Evolutionary conservation across 2,797 vertebrate species (phyloP), one percentile per base, ranked within the genome.

Genomic region (Botia kubotai): DNA sequence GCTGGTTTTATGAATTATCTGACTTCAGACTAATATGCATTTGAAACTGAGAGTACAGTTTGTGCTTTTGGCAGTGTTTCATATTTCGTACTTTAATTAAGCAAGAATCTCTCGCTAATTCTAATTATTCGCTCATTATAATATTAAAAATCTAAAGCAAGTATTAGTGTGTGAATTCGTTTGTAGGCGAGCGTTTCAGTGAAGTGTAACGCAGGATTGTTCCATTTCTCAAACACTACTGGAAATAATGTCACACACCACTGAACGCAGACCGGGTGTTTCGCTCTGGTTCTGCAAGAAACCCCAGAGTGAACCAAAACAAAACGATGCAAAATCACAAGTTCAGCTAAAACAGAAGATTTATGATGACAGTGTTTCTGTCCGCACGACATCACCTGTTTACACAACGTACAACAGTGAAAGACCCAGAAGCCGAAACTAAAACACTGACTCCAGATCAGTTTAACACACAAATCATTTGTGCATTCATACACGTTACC

Each of bases 221-320:
- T 72, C 26, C 4, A 4, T 66, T 48, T 66, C 29, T 66, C 43
- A 68, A 52, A 63, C 62, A 70, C 26, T 26, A 14, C 62, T 26
- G 19, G 48, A 72, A 69, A 55, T 50, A 39, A 77, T 50, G 69
- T 63, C 57, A 69, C 73, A 58, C 72, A 43, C 50, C 60, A 29
- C 46, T 72, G 68, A 68, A 71, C 0, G 4, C 66, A n/a, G 11
- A 12, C n/a, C 0, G 2, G 8, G 23, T 23, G 16, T 67, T 53
- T 21, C 33, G 39, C 58, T 53, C 33, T 48, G 29, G 14, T 65
- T 82, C 19, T 71, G 16, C 33, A 26, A 19, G 21, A 63, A 55
- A 52, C 10, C 17, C 26, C 19, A 65, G 53, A 16, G 62, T 29
- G 63, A 53, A 43, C 55, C 63, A 21, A 70, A 75, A 70, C 19